Evolutionary conservation across 2,797 vertebrate species (phyloP).

Genomic region (Eulemur coronatus): DNA sequence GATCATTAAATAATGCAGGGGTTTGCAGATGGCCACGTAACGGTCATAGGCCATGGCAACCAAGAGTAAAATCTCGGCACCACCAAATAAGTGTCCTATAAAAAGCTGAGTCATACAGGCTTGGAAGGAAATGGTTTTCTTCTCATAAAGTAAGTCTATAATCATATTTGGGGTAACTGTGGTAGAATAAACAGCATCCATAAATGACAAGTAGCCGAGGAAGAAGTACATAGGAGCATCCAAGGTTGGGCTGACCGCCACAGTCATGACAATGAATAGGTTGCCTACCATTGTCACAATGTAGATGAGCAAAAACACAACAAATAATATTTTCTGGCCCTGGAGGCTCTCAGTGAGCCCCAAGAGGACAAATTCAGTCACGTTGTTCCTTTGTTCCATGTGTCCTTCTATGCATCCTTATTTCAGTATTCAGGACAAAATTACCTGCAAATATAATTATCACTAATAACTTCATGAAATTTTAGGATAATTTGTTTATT

Average conservation of each 20-base stretch:
- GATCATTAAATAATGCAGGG: background rate
- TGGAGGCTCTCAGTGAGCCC: conserved; percentile 57
- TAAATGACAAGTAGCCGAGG: conserved; percentile 68
- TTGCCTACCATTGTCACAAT: conserved; percentile 62
- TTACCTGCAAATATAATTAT: background rate
- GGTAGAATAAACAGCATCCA: conserved; percentile 61
- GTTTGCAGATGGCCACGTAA: conserved; percentile 11
- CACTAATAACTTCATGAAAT: background rate
- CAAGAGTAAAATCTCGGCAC: conserved; percentile 10
- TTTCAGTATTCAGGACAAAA: background rate
- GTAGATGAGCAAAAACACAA: conserved; percentile 61
- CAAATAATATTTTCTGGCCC: conserved; percentile 57
- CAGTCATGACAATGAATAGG: conserved; percentile 54
- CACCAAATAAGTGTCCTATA: conserved; percentile 21
- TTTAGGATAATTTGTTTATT: background rate
- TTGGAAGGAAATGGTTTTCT: conserved; percentile 38
- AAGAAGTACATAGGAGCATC: conserved; percentile 74
- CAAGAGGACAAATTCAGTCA: conserved; percentile 68
- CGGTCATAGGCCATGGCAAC: conserved; percentile 14
- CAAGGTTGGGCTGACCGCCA: conserved; percentile 34
- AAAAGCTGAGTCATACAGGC: background rate
- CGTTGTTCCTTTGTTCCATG: conserved; percentile 59
- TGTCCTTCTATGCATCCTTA: background rate
- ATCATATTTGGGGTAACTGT: conserved; percentile 63
- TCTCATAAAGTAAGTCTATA: conserved; percentile 41